These are phyloP conservation scores for Alviniconcha marisindica DNA, from an alignment of 1,140 invertebrate genomes.

Conservation along the genomic window DNA sequence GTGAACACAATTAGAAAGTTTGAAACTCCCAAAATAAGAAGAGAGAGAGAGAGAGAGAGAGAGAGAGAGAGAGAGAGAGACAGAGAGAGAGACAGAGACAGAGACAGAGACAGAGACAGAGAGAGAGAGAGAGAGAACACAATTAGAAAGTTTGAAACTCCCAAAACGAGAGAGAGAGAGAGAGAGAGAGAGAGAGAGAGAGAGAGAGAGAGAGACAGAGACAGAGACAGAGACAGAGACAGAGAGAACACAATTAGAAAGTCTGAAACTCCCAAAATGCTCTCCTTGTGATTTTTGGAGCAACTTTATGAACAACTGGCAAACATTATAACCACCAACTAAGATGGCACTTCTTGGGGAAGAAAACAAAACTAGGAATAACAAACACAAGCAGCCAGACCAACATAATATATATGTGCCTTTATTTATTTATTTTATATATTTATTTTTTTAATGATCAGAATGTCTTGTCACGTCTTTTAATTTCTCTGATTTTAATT, in stretches of 20 bases:
- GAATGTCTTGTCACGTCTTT: no score
- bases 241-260: not conserved
- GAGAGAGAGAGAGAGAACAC: no score
- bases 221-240: not conserved
- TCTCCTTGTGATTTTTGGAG: not conserved
- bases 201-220: conserved; percentile 11
- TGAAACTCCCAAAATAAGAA: not conserved
- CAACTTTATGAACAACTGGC: not conserved
- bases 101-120: no score
- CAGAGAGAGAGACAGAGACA: not conserved
- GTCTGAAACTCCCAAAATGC: not conserved
- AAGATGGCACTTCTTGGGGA: not conserved
- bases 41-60: not conserved
- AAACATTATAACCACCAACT: not conserved
- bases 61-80: not conserved
- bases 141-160: not conserved
- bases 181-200: not conserved
- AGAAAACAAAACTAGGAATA: not conserved
- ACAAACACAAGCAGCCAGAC: no score
- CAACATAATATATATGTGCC: not conserved
- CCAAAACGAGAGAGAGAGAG: not conserved
- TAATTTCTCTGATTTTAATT: no score
- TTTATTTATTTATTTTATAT: no score
- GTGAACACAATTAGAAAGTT: no score
- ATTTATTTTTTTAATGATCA: no score